Conservation (phyloP, 2,797 vertebrate species). For the Pseudomugil tenellus region DNA sequence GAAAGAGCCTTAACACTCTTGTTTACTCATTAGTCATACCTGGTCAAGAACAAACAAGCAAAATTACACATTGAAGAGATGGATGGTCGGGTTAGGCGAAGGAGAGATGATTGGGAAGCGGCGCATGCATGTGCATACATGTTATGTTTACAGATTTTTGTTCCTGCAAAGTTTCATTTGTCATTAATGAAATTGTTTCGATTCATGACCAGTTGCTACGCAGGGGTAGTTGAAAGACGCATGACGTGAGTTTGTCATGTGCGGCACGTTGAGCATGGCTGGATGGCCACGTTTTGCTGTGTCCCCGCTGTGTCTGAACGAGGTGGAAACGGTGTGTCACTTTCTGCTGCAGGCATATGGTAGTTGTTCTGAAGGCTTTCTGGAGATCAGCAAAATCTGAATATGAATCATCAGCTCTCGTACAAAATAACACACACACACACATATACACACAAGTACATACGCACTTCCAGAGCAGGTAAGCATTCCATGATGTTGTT, state of each 20-base stretch:
- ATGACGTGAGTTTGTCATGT: conserved; percentile 10
- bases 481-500: conserved; percentile 48
- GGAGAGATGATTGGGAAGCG: conserved; percentile 19
- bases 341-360: conserved; percentile 11
- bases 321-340: conserved; percentile 2
- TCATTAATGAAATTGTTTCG: conserved; percentile 58
- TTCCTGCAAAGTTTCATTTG: conserved; percentile 33
- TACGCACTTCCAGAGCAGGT: background rate
- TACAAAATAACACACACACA: conserved; percentile 41
- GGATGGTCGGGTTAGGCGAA: background rate
- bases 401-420: conserved; percentile 59
- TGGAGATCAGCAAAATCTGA: conserved; percentile 33
- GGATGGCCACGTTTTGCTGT: background rate
- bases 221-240: conserved; percentile 13
- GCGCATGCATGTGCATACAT: background rate
- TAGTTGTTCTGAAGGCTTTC: conserved; percentile 12
- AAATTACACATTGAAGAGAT: conserved; percentile 27
- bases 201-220: conserved; percentile 53
- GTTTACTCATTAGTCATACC: conserved; percentile 53
- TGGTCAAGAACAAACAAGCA: conserved; percentile 57
- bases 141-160: conserved; percentile 13
- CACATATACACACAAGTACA: conserved; percentile 33
- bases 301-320: background rate
- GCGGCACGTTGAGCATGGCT: background rate
- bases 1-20: conserved; percentile 37